Percentiles rank a stretch among this genome's conserved stretches.
phyloP scores from a whole-genome alignment of 2,888 invertebrate species.

The Drosophila borborema region DNA sequence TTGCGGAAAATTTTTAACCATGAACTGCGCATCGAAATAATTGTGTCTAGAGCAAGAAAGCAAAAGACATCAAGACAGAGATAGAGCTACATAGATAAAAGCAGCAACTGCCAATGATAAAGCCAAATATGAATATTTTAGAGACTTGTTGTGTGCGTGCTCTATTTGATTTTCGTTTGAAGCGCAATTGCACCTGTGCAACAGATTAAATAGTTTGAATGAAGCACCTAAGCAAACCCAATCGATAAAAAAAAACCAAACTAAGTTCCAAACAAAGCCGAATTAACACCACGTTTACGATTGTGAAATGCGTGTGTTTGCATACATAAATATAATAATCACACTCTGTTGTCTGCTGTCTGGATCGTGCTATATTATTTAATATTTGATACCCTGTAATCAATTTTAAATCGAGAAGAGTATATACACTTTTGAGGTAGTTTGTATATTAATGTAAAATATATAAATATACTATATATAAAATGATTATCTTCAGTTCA shows the following conservation, averaged over 20 bases:
- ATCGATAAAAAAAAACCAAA: not conserved
- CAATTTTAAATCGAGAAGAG: not conserved
- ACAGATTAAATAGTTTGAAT: slow-evolving; percentile 38
- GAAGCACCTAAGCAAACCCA: slow-evolving; percentile 17
- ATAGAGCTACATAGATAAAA: slow-evolving; percentile 9
- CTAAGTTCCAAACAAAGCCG: slow-evolving; percentile 42
- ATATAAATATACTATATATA: no score
- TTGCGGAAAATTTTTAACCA: slow-evolving; percentile 5
- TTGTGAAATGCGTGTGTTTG: slow-evolving; percentile 44
- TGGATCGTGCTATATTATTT: slow-evolving; percentile 54
- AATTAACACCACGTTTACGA: slow-evolving; percentile 63
- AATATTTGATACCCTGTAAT: slow-evolving; percentile 28
- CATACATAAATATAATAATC: slow-evolving; percentile 18
- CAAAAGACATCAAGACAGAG: not conserved
- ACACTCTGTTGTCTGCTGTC: slow-evolving; percentile 31
- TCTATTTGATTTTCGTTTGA: slow-evolving; percentile 30
- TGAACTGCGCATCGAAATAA: slow-evolving; percentile 40
- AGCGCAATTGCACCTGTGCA: slow-evolving; percentile 74
- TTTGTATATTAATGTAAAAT: no score
- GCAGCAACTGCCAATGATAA: slow-evolving; percentile 41
- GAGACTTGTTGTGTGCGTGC: slow-evolving; percentile 2
- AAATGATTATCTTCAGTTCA: no score
- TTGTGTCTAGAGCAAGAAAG: not conserved
- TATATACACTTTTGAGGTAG: not conserved
- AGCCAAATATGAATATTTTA: slow-evolving; percentile 38